These are phyloP conservation scores for Mystacides longicornis DNA, from an alignment of 2,888 invertebrate species.

Conservation along the genomic window DNA sequence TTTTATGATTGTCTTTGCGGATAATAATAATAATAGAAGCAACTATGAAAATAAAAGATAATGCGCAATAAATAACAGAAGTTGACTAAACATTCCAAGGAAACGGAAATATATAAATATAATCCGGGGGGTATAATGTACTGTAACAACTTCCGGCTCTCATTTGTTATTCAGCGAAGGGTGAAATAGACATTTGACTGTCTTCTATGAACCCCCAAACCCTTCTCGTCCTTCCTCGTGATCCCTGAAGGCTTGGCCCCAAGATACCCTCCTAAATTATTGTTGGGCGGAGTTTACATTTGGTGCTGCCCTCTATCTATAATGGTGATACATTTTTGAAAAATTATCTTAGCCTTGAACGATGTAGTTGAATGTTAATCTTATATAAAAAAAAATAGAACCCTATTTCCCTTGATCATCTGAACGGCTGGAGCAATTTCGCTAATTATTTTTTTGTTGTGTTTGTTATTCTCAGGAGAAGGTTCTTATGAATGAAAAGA, in stretches of 20 bases:
- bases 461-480: no score
- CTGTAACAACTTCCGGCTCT: slow-evolving; percentile 10
- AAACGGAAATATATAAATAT: background rate
- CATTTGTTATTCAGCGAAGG: slow-evolving; percentile 9
- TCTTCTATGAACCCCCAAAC: background rate
- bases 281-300: background rate
- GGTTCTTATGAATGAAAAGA: no score
- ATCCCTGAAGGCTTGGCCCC: background rate
- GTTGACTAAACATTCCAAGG: background rate
- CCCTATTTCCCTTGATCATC: no score
- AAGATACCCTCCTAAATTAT: background rate
- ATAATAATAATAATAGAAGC: background rate
- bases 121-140: background rate
- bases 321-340: no score
- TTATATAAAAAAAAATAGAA: no score
- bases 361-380: no score
- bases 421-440: no score
- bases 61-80: background rate
- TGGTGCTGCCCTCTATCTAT: background rate
- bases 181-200: slow-evolving; percentile 2
- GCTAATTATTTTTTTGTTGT: no score
- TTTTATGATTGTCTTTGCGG: no score
- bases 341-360: no score
- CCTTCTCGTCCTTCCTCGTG: background rate
- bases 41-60: background rate